Conservation (phyloP, 2,888 invertebrate species). For the Sminthurides aquaticus region DNA sequence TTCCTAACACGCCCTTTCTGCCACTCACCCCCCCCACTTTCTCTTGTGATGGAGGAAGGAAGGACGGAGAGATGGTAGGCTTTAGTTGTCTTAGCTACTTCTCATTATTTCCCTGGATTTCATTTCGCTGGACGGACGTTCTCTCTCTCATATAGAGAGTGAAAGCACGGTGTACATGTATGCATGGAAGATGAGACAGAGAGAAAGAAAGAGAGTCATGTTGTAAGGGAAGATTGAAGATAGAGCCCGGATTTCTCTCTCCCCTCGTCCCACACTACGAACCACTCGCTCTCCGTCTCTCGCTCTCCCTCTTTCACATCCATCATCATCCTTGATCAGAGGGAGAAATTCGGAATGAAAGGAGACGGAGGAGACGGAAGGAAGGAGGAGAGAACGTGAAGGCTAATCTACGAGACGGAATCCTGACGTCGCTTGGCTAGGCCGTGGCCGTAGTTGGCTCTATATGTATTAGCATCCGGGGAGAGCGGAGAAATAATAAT, state of each 20-base stretch:
- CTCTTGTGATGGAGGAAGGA: slow-evolving; percentile 8
- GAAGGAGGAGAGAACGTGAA: slow-evolving; percentile 1
- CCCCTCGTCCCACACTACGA: slow-evolving; percentile 7
- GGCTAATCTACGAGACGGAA: not conserved
- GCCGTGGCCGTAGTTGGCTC: too few species aligned
- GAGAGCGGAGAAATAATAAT: not conserved
- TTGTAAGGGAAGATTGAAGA: not conserved
- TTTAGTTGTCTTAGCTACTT: not conserved
- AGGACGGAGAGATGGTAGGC: not conserved
- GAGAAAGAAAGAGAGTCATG: not conserved
- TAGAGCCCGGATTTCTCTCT: not conserved
- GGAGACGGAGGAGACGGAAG: not conserved
- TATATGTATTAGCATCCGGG: not conserved
- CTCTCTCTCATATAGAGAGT: not conserved
- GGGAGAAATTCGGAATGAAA: not conserved
- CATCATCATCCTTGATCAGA: not conserved
- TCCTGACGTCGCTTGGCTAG: not conserved
- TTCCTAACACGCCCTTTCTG: slow-evolving; percentile 44
- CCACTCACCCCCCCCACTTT: slow-evolving; percentile 30
- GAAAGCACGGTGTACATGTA: too few species aligned
- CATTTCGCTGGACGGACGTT: not conserved
- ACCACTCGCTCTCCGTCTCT: slow-evolving; percentile 9
- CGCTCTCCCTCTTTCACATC: slow-evolving; percentile 3
- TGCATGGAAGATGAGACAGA: not conserved
- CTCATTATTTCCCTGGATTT: not conserved